phyloP scores from a whole-genome alignment of 2,888 invertebrate species.

The Epirrhoe alternata region DNA sequence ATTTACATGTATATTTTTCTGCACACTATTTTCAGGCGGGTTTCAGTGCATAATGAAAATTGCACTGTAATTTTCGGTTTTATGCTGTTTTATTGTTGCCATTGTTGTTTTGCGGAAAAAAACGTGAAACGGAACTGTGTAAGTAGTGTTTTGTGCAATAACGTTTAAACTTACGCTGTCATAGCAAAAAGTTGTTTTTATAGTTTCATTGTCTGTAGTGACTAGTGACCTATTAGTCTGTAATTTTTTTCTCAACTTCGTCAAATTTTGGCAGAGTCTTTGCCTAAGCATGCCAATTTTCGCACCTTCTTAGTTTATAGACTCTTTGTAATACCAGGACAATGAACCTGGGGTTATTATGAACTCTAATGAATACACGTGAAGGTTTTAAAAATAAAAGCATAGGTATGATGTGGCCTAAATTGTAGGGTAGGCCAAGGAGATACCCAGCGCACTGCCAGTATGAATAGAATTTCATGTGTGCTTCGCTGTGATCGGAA shows the following conservation, averaged over 20 bases:
- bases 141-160: slow-evolving; percentile 30
- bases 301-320: slow-evolving; percentile 51
- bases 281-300: slow-evolving; percentile 59
- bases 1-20: background rate
- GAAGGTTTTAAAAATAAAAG: slow-evolving; percentile 42
- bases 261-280: slow-evolving; percentile 56
- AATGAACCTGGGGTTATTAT: slow-evolving; percentile 55
- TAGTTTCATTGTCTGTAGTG: slow-evolving; percentile 35
- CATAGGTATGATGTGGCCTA: slow-evolving; percentile 24
- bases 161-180: slow-evolving; percentile 23
- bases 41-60: slow-evolving; percentile 45
- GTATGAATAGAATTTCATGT: slow-evolving; percentile 27
- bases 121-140: slow-evolving; percentile 30
- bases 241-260: slow-evolving; percentile 25
- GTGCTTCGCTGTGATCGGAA: slow-evolving; percentile 27
- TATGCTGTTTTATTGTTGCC: slow-evolving; percentile 34
- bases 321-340: slow-evolving; percentile 46
- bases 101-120: slow-evolving; percentile 28
- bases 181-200: background rate
- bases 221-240: slow-evolving; percentile 27
- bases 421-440: slow-evolving; percentile 71
- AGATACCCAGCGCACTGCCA: slow-evolving; percentile 55
- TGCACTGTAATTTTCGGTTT: slow-evolving; percentile 49
- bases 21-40: slow-evolving; percentile 12
- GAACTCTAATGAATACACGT: slow-evolving; percentile 50